Evolutionary conservation across 2,888 invertebrate genomes (phyloP).

Genomic region (Tipula unca): DNA sequence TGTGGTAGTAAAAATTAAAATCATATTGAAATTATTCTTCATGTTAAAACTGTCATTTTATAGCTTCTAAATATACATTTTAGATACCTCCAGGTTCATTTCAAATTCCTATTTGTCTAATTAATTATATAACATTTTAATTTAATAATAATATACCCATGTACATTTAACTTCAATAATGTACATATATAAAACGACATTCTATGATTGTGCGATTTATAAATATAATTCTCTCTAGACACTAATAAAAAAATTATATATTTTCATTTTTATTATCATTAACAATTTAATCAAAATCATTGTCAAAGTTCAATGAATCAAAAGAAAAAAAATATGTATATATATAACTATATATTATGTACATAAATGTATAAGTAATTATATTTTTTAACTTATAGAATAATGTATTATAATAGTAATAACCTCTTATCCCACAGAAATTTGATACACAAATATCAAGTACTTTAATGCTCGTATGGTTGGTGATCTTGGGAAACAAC

Average conservation of each 20-base stretch:
- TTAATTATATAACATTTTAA: neutral
- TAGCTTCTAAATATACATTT: neutral
- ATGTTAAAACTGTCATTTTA: too few species aligned
- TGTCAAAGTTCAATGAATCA: neutral
- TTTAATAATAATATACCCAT: neutral
- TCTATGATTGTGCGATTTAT: neutral
- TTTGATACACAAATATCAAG: neutral
- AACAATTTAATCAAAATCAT: conserved; percentile 8
- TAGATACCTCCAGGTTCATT: neutral
- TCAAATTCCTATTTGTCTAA: neutral
- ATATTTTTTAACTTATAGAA: too few species aligned
- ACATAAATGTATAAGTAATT: neutral
- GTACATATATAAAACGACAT: neutral
- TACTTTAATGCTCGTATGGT: neutral
- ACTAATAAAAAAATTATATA: neutral
- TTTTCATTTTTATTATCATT: neutral
- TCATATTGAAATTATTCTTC: too few species aligned
- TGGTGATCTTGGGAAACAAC: neutral
- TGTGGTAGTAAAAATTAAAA: too few species aligned
- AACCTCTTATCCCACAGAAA: neutral
- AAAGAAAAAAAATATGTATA: neutral
- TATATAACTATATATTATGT: conserved; percentile 1
- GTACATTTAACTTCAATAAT: neutral
- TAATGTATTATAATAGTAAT: neutral
- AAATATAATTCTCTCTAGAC: neutral